Evolutionary conservation across 1,140 invertebrate genomes (phyloP).

Genomic region (Gryon sp.): DNA sequence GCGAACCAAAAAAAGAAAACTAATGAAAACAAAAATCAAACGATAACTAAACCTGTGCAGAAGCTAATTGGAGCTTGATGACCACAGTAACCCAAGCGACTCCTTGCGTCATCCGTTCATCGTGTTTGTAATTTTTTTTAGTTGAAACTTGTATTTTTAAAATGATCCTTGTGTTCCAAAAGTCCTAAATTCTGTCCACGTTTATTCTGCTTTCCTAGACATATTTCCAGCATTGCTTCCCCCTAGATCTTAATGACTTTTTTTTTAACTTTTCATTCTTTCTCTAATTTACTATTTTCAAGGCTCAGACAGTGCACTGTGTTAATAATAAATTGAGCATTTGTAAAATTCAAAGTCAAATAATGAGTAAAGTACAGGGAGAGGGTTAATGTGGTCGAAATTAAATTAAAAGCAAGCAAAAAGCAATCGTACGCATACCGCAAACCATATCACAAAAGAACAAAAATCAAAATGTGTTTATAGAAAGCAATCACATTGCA

Average conservation of each 20-base stretch:
- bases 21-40: conserved; percentile 58
- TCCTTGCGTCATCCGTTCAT: conserved; percentile 72
- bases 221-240: too few relatives aligned
- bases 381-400: conserved; percentile 78
- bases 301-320: conserved; percentile 73
- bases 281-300: not conserved
- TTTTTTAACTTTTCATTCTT: not conserved
- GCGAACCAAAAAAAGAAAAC: conserved; percentile 48
- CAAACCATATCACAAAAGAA: conserved; percentile 48
- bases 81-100: conserved; percentile 79
- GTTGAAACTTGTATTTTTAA: too few relatives aligned
- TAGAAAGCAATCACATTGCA: conserved; percentile 72
- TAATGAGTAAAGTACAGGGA: conserved; percentile 73
- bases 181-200: not conserved
- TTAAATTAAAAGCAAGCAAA: conserved; percentile 76
- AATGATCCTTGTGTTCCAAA: not conserved
- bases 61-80: conserved; percentile 77
- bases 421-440: conserved; percentile 72
- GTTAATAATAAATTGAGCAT: conserved; percentile 65
- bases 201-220: too few relatives aligned
- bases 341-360: conserved; percentile 70
- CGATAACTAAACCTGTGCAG: conserved; percentile 68
- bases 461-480: conserved; percentile 46
- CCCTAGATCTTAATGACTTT: not conserved
- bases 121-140: too few relatives aligned